These are phyloP conservation scores for Oryzaephilus surinamensis DNA, from an alignment of 1,140 invertebrate species.

Conservation along the genomic window DNA sequence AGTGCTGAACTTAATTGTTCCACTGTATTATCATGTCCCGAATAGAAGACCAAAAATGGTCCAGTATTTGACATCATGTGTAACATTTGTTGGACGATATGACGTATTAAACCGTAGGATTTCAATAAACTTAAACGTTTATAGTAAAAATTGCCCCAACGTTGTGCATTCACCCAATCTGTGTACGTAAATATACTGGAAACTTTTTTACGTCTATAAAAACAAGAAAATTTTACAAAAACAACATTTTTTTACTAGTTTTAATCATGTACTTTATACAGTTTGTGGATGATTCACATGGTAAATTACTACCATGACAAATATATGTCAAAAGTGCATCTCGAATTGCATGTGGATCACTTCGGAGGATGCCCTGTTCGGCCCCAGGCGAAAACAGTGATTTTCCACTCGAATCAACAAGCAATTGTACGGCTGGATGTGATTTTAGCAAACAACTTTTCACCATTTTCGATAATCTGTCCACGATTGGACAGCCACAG, in stretches of 20 bases:
- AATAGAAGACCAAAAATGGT: slow-evolving; percentile 76
- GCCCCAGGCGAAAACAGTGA: slow-evolving; percentile 27
- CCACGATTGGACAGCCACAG: slow-evolving; percentile 67
- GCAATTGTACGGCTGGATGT: slow-evolving; percentile 51
- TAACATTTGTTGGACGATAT: slow-evolving; percentile 68
- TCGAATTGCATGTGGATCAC: slow-evolving; percentile 54
- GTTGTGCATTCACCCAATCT: slow-evolving; percentile 60
- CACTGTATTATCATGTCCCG: slow-evolving; percentile 82
- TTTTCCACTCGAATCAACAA: slow-evolving; percentile 26
- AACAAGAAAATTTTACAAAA: slow-evolving; percentile 7
- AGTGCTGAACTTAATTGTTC: slow-evolving; percentile 71
- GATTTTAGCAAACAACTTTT: slow-evolving; percentile 40
- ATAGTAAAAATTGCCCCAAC: slow-evolving; percentile 52
- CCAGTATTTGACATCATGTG: slow-evolving; percentile 61
- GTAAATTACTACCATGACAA: slow-evolving; percentile 70
- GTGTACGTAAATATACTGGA: slow-evolving; percentile 61
- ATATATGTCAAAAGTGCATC: slow-evolving; percentile 73
- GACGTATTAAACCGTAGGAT: slow-evolving; percentile 65
- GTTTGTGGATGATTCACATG: slow-evolving; percentile 44
- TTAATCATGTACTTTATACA: slow-evolving; percentile 28
- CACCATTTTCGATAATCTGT: slow-evolving; percentile 42
- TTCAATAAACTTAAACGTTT: slow-evolving; percentile 56
- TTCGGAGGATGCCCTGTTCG: slow-evolving; percentile 20
- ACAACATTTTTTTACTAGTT: not conserved
- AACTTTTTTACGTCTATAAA: slow-evolving; percentile 57